Evolutionary conservation across 2,888 invertebrate genomes (phyloP).

Genomic region (Scaptomyza tumidula): DNA sequence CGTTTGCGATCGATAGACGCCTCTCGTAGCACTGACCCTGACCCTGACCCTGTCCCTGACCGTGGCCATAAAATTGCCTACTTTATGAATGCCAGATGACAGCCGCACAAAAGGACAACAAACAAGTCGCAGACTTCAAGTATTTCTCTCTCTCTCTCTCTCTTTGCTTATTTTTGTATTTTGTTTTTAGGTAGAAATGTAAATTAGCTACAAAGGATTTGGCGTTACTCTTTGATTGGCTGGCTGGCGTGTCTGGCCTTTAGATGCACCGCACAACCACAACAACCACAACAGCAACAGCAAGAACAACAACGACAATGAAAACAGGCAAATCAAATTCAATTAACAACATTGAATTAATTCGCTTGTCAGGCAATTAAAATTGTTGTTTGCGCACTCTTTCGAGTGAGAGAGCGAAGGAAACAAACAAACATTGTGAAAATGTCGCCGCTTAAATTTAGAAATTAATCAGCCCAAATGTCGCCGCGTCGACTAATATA

Average conservation of each 20-base stretch:
- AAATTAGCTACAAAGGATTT: constrained; percentile 66
- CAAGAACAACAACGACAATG: not conserved
- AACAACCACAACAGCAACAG: constrained; percentile 1
- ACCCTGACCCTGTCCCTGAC: constrained; percentile 7
- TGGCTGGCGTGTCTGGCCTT: constrained; percentile 47
- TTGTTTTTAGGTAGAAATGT: constrained; percentile 57
- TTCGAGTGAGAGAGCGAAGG: not conserved
- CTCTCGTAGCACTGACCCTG: constrained; percentile 19
- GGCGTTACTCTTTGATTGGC: not conserved
- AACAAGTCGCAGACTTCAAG: constrained; percentile 38
- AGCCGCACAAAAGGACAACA: constrained; percentile 70
- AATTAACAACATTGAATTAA: constrained; percentile 84
- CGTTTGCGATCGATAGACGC: constrained; percentile 70
- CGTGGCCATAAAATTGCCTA: constrained; percentile 73
- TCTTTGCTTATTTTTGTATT: not conserved
- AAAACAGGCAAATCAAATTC: constrained; percentile 81
- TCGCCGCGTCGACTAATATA: constrained; percentile 47
- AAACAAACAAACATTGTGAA: constrained; percentile 38
- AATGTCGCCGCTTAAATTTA: constrained; percentile 78
- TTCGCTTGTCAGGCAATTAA: constrained; percentile 84
- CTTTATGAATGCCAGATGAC: constrained; percentile 80
- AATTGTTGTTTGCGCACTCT: constrained; percentile 64
- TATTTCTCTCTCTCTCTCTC: not conserved
- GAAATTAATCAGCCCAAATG: constrained; percentile 76
- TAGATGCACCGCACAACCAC: constrained; percentile 37